Evolutionary conservation across 2,888 invertebrate species (phyloP).

Genomic region (Agrochola lychnidis): DNA sequence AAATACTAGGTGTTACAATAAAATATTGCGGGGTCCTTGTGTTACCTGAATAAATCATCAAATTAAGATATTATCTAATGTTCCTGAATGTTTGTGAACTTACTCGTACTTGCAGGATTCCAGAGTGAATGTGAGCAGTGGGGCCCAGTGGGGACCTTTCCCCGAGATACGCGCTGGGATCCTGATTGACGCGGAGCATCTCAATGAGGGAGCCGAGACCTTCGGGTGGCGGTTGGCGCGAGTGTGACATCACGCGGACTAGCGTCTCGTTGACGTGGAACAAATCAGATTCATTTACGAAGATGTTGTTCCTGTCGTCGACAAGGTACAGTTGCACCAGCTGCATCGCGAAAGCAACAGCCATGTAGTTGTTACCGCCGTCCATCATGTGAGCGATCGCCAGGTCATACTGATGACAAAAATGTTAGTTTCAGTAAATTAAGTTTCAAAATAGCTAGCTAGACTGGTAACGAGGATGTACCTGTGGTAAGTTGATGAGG

Average conservation of each 20-base stretch:
- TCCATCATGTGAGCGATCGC: constrained; percentile 96
- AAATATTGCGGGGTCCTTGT: background rate
- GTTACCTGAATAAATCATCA: background rate
- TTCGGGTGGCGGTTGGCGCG: constrained; percentile 95
- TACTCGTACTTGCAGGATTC: constrained; percentile 95
- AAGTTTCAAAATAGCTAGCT: background rate
- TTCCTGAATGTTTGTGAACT: constrained; percentile 69
- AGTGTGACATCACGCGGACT: constrained; percentile 93
- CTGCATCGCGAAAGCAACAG: constrained; percentile 97
- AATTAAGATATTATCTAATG: background rate
- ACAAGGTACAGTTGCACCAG: constrained; percentile 96
- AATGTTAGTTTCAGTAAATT: constrained; percentile 13
- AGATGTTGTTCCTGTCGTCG: constrained; percentile 94
- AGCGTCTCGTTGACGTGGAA: constrained; percentile 96
- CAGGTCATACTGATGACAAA: constrained; percentile 92
- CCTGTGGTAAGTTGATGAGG: constrained; percentile 95
- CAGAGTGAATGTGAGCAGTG: constrained; percentile 97
- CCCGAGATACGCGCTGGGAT: constrained; percentile 93
- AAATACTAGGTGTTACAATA: background rate
- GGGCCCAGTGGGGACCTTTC: constrained; percentile 95
- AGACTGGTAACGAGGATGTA: constrained; percentile 57
- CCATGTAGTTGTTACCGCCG: constrained; percentile 94
- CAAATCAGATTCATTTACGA: constrained; percentile 95
- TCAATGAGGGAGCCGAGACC: constrained; percentile 96
- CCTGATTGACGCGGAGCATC: constrained; percentile 93